A percentile compares a stretch with the other conserved stretches of the same genome.
Evolutionary conservation across 2,113 vertebrate genomes (phyloP).

Genomic region (Malurus elegans): DNA sequence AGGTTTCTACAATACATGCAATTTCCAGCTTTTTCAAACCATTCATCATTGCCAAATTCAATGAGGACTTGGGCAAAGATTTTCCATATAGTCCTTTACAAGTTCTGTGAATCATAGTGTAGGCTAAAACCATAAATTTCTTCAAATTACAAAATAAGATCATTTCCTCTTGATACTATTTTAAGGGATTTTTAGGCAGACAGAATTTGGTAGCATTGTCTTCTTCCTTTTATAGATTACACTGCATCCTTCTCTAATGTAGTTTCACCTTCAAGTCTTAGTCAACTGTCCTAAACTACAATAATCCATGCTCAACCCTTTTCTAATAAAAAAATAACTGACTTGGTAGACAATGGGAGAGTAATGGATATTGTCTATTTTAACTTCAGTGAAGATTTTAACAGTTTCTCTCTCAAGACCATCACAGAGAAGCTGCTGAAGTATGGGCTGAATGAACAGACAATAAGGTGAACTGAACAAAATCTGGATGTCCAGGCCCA

Average conservation of each 20-base stretch:
- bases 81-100: background rate
- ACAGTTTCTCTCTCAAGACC: background rate
- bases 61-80: background rate
- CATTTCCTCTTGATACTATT: background rate
- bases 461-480: background rate
- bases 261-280: background rate
- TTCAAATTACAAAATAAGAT: background rate
- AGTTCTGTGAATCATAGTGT: background rate
- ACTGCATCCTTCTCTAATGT: background rate
- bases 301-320: background rate
- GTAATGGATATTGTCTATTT: background rate
- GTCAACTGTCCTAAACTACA: background rate
- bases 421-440: background rate
- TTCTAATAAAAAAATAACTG: background rate
- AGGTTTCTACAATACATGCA: background rate
- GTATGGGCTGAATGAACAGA: background rate
- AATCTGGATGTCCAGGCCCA: background rate
- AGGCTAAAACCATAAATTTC: background rate
- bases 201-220: background rate
- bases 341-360: background rate
- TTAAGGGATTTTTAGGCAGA: background rate
- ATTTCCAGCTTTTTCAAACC: background rate
- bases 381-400: background rate
- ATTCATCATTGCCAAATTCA: background rate
- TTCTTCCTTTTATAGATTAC: background rate